Conservation (phyloP, 2,888 invertebrate genomes). For the Drosophila phalerata region DNA sequence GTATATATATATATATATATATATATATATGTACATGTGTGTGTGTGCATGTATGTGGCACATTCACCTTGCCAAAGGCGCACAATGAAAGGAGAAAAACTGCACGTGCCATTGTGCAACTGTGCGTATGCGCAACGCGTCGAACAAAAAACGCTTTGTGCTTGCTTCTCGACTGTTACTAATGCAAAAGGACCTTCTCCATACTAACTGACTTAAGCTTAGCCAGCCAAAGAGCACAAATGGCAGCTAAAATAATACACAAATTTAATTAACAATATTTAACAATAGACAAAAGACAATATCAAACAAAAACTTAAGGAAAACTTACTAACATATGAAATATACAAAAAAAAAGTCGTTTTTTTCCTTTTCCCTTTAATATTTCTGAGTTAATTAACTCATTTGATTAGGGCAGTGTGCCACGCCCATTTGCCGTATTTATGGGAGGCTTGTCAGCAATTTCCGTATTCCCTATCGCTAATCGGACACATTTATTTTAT, state of each 20-base stretch:
- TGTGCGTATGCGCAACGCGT: constrained; percentile 68
- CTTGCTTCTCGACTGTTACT: constrained; percentile 63
- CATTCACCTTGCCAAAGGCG: constrained; percentile 33
- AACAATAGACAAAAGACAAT: too few species aligned
- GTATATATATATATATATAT: not conserved
- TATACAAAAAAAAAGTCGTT: not conserved
- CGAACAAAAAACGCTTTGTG: constrained; percentile 54
- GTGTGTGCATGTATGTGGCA: not conserved
- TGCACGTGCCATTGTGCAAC: constrained; percentile 62
- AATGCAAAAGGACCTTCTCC: constrained; percentile 59
- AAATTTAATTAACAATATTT: constrained; percentile 7
- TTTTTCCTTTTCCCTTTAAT: constrained; percentile 1
- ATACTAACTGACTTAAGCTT: constrained; percentile 22
- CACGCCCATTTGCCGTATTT: constrained; percentile 36
- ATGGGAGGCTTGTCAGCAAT: constrained; percentile 32
- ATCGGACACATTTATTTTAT: constrained; percentile 65
- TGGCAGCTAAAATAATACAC: not conserved
- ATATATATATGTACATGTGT: not conserved
- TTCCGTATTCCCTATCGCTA: constrained; percentile 55
- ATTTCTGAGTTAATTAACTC: constrained; percentile 42
- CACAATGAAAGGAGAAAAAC: not conserved
- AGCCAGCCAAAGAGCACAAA: not conserved
- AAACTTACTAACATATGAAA: constrained; percentile 3
- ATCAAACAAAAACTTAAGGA: too few species aligned
- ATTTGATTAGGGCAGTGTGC: constrained; percentile 10